phyloP scores from a whole-genome alignment of 1,140 invertebrate species.

The Chionoecetes opilio region DNA sequence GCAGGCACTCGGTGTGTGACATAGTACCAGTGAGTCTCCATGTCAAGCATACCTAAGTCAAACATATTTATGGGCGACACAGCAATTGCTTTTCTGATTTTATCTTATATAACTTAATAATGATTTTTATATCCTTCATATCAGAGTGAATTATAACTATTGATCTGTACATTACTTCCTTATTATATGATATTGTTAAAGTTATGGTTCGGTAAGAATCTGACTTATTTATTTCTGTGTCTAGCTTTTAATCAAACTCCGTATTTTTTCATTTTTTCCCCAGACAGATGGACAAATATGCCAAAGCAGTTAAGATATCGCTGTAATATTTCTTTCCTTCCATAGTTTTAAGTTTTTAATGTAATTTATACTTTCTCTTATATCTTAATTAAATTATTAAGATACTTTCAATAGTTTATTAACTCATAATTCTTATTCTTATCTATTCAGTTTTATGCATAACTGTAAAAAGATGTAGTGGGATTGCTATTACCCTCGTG shows the following conservation, averaged over 20 bases:
- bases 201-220: not conserved
- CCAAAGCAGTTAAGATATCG: constrained; percentile 68
- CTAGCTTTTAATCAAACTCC: not conserved
- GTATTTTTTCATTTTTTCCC: constrained; percentile 62
- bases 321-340: constrained; percentile 2
- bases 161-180: not conserved
- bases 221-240: constrained; percentile 12
- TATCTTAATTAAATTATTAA: constrained; percentile 61
- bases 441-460: constrained; percentile 35
- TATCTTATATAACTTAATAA: not conserved
- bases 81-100: not conserved
- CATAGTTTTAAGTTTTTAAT: constrained; percentile 67
- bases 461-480: not conserved
- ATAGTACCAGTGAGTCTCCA: not conserved
- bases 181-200: not conserved
- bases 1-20: not conserved
- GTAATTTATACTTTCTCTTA: constrained; percentile 71
- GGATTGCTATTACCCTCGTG: constrained; percentile 51
- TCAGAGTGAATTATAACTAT: not conserved
- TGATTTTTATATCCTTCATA: not conserved
- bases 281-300: constrained; percentile 70
- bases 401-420: constrained; percentile 58
- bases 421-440: constrained; percentile 54
- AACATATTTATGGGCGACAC: not conserved
- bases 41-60: too few relatives aligned